Percentiles rank a stretch among this genome's conserved stretches.
Conservation (phyloP, 2,113 vertebrate species). For the Tylochromis polylepis region DNA sequence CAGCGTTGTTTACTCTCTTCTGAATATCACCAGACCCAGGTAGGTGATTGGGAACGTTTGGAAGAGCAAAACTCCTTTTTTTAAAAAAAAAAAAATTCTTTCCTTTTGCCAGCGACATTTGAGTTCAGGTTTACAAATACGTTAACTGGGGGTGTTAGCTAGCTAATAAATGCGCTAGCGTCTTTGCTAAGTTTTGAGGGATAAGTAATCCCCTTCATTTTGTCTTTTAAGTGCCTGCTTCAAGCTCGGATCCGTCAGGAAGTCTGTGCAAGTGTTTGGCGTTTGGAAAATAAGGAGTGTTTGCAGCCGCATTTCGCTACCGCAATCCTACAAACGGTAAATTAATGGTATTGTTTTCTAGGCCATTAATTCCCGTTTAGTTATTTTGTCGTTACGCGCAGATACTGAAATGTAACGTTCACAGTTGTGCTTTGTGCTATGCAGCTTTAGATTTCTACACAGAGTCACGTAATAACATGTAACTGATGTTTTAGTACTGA, state of each 20-base stretch:
- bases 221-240: neutral
- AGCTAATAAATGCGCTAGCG: neutral
- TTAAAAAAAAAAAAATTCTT: neutral
- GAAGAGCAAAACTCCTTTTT: rapidly evolving
- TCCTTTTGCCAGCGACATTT: neutral
- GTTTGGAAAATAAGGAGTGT: neutral
- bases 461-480: neutral
- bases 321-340: neutral
- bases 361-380: neutral
- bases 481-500: neutral
- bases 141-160: neutral
- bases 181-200: constrained; percentile 1
- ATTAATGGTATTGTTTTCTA: neutral
- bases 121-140: neutral
- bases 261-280: neutral
- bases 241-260: neutral
- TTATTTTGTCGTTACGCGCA: neutral
- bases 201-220: neutral
- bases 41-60: neutral
- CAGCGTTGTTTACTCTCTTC: neutral
- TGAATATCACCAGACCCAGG: neutral
- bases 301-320: neutral
- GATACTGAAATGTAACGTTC: neutral
- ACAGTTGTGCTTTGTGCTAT: neutral
- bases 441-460: neutral